A percentile compares a stretch with the other conserved stretches of the same genome.
Conservation (phyloP, 1,140 invertebrate species). For the Ectropis grisescens region DNA sequence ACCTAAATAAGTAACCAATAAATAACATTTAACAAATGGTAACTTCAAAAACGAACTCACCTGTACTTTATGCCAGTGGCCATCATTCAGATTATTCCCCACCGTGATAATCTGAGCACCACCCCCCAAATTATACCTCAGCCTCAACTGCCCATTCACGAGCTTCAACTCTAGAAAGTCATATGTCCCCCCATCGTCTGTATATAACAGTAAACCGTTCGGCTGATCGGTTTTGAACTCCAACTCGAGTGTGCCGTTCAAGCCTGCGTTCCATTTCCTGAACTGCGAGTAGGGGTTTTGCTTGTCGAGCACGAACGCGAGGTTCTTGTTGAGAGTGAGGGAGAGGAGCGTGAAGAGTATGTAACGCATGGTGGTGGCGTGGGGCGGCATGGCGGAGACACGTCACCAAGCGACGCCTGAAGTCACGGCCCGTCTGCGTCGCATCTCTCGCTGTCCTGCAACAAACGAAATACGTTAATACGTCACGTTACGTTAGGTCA, state of each 20-base stretch:
- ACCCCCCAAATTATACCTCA: slow-evolving; percentile 89
- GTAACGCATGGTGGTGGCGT: slow-evolving; percentile 49
- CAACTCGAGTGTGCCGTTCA: slow-evolving; percentile 90
- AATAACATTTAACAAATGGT: too few species aligned
- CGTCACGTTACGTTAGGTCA: too few species aligned
- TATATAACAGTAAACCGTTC: slow-evolving; percentile 91
- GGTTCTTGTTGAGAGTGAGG: slow-evolving; percentile 43
- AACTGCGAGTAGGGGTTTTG: slow-evolving; percentile 91
- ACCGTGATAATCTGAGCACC: slow-evolving; percentile 90
- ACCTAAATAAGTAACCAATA: too few species aligned
- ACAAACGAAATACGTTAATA: slow-evolving; percentile 20
- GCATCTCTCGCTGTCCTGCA: slow-evolving; percentile 53
- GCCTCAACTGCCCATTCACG: slow-evolving; percentile 88
- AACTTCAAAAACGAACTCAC: too few species aligned
- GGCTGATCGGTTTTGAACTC: slow-evolving; percentile 94
- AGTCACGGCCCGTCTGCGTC: slow-evolving; percentile 42
- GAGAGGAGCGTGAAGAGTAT: slow-evolving; percentile 53
- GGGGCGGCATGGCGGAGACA: slow-evolving; percentile 30
- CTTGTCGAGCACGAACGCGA: slow-evolving; percentile 84
- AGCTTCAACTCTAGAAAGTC: slow-evolving; percentile 97
- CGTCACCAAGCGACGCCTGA: slow-evolving; percentile 43
- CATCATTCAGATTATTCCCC: slow-evolving; percentile 87
- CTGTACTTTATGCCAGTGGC: slow-evolving; percentile 91
- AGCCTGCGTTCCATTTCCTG: slow-evolving; percentile 88
- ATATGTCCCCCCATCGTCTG: slow-evolving; percentile 93